A percentile compares a stretch with the other conserved stretches of the same genome.
Conservation (phyloP, 2,797 vertebrate genomes). For the Tamandua tetradactyla region DNA sequence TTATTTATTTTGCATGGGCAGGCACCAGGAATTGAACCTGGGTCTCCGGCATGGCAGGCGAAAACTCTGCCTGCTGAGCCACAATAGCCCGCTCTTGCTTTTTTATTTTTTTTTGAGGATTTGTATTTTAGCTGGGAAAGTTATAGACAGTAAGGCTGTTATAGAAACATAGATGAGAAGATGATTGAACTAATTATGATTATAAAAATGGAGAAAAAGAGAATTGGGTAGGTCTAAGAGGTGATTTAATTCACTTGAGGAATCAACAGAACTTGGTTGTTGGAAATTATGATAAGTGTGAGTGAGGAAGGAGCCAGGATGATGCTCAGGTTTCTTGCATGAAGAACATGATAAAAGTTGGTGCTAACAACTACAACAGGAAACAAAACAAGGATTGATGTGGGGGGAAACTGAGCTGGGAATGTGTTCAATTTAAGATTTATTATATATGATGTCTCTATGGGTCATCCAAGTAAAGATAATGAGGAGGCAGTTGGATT, state of each 20-base stretch:
- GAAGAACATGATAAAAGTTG: background rate
- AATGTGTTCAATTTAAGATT: background rate
- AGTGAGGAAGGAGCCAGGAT: background rate
- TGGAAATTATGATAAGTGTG: background rate
- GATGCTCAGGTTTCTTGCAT: background rate
- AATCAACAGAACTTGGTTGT: background rate
- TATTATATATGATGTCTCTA: background rate
- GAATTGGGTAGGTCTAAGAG: background rate
- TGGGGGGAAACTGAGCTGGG: background rate
- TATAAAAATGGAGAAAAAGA: background rate
- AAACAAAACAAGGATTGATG: background rate
- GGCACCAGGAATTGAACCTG: too few species aligned
- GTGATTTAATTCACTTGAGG: background rate
- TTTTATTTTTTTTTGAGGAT: too few species aligned
- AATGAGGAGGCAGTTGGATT: too few species aligned
- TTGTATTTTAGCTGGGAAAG: background rate
- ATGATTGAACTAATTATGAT: background rate
- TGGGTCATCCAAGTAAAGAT: background rate
- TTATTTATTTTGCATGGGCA: too few species aligned
- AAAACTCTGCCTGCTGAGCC: too few species aligned
- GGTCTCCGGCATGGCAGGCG: too few species aligned
- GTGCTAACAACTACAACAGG: background rate
- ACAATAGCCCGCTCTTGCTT: too few species aligned
- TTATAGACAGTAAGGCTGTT: background rate
- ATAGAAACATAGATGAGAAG: background rate